These are phyloP conservation scores for Glaucopsyche alexis DNA, from an alignment of 2,888 invertebrate species.

Conservation along the genomic window DNA sequence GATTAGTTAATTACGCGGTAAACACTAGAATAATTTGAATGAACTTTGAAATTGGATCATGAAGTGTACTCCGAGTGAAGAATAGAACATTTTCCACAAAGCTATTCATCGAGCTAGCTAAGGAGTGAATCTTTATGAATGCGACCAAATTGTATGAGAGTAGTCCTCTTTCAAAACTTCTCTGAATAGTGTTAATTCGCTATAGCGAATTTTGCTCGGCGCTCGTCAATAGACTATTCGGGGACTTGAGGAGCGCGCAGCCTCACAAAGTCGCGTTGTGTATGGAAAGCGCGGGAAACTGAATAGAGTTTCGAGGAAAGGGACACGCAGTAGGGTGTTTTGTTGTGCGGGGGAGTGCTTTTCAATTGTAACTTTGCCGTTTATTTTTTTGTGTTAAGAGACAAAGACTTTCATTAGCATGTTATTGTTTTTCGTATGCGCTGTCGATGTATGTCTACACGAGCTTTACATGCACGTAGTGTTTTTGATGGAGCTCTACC, in stretches of 20 bases:
- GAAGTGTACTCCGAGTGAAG: constrained; percentile 55
- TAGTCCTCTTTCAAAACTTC: constrained; percentile 79
- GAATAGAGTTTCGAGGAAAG: constrained; percentile 61
- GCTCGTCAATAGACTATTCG: constrained; percentile 78
- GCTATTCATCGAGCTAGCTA: constrained; percentile 71
- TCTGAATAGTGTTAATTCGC: constrained; percentile 79
- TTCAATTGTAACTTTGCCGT: constrained; percentile 28
- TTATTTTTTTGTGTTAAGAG: constrained; percentile 21
- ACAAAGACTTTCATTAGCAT: constrained; percentile 28
- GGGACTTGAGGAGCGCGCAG: constrained; percentile 68
- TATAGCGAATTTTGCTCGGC: constrained; percentile 74
- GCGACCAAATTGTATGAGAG: constrained; percentile 80
- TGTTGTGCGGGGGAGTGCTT: constrained; percentile 37
- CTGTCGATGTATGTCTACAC: constrained; percentile 18
- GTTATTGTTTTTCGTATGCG: constrained; percentile 19
- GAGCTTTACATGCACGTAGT: background rate
- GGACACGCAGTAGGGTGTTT: constrained; percentile 58
- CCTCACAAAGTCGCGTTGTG: constrained; percentile 71
- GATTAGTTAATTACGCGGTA: constrained; percentile 34
- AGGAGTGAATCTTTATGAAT: constrained; percentile 79
- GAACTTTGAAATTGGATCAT: constrained; percentile 53
- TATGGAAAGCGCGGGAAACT: constrained; percentile 77
- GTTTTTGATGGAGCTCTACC: background rate
- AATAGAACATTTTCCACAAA: constrained; percentile 70
- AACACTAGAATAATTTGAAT: constrained; percentile 41